phyloP scores from a whole-genome alignment of 2,888 invertebrate species.

The Cylindroiulus punctatus region DNA sequence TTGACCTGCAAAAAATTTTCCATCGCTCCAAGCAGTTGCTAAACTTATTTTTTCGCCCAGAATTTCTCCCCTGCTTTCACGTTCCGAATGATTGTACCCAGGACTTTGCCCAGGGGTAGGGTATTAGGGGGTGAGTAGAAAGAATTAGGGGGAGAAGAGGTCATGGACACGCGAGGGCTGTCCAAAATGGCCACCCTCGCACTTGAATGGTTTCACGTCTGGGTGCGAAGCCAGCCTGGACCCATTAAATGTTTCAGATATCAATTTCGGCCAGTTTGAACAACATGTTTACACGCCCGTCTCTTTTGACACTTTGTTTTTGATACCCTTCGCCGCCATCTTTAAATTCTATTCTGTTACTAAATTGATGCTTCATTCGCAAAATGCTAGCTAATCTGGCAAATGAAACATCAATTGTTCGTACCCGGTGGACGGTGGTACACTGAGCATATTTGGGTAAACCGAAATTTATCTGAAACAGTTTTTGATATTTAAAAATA shows the following conservation, averaged over 20 bases:
- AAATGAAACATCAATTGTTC: too few species aligned
- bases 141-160: constrained; percentile 44
- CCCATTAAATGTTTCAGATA: too few species aligned
- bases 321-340: neutral
- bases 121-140: constrained; percentile 27
- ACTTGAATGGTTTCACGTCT: neutral
- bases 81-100: neutral
- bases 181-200: constrained; percentile 44
- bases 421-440: too few species aligned
- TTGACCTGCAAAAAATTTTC: neutral
- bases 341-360: too few species aligned
- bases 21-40: neutral
- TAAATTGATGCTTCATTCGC: too few species aligned
- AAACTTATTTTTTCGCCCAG: neutral
- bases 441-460: too few species aligned
- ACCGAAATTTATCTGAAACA: too few species aligned
- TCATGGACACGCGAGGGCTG: constrained; percentile 40
- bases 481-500: too few species aligned
- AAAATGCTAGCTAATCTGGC: too few species aligned
- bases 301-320: neutral
- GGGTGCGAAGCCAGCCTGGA: neutral
- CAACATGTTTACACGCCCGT: neutral
- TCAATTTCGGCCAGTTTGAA: neutral
- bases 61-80: neutral
- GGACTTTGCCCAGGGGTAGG: constrained; percentile 29